Conservation (phyloP, 2,888 invertebrate species). For the Tortricodes alternella region DNA sequence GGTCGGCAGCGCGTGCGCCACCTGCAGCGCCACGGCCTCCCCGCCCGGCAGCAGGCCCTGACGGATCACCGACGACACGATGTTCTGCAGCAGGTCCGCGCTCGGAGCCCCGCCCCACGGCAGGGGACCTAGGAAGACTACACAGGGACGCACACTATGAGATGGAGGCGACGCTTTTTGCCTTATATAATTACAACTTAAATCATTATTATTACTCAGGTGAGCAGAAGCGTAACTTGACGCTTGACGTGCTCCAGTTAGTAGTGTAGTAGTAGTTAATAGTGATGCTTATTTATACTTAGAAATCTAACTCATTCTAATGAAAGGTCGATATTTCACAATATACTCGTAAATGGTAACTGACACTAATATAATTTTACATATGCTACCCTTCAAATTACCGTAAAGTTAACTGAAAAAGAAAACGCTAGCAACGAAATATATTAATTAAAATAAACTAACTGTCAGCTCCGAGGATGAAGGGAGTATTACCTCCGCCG, state of each 20-base stretch:
- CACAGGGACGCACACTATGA: conserved; percentile 13
- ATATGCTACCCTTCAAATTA: background rate
- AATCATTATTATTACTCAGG: too few relatives aligned
- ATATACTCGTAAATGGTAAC: too few relatives aligned
- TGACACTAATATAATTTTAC: too few relatives aligned
- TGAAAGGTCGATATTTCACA: too few relatives aligned
- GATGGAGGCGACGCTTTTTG: too few relatives aligned
- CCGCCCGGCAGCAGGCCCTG: conserved; percentile 53
- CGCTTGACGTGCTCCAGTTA: too few relatives aligned
- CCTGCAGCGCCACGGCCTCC: conserved; percentile 46
- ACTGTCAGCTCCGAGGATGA: conserved; percentile 37
- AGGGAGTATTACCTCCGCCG: conserved; percentile 23
- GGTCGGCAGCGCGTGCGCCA: conserved; percentile 17
- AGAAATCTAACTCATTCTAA: too few relatives aligned
- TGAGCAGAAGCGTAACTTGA: too few relatives aligned
- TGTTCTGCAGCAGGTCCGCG: conserved; percentile 55
- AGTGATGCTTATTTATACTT: too few relatives aligned
- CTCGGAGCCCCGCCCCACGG: conserved; percentile 52
- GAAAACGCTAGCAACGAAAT: background rate
- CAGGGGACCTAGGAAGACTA: conserved; percentile 53
- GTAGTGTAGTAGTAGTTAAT: too few relatives aligned
- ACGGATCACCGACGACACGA: conserved; percentile 55
- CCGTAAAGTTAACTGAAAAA: background rate
- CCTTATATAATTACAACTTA: too few relatives aligned
- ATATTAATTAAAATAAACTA: conserved; percentile 29